phyloP scores from a whole-genome alignment of 2,797 vertebrate genomes.

The Potorous gilbertii region DNA sequence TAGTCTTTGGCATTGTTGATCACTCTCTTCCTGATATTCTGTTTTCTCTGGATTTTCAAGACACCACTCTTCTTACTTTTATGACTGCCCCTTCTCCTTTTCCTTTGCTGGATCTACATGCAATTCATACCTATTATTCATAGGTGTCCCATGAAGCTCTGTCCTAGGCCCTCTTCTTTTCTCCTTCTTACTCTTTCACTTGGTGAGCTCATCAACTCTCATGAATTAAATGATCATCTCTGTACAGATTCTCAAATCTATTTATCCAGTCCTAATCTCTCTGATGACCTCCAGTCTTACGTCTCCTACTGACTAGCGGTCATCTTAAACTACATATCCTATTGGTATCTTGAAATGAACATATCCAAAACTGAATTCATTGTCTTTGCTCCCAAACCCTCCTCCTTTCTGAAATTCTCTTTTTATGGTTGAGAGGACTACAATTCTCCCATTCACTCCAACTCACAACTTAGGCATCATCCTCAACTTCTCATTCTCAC shows the following conservation, averaged over 20 bases:
- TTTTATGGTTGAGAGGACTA: neutral
- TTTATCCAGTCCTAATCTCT: neutral
- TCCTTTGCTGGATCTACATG: neutral
- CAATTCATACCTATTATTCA: neutral
- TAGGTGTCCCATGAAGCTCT: neutral
- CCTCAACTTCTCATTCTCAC: neutral
- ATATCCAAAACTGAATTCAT: neutral
- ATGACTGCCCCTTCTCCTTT: neutral
- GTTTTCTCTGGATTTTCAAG: neutral
- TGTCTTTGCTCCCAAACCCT: neutral
- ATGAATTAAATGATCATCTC: neutral
- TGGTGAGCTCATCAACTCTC: neutral
- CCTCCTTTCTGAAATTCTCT: neutral
- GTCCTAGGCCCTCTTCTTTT: neutral
- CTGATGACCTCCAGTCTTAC: neutral
- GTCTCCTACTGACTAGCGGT: neutral
- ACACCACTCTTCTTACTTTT: neutral
- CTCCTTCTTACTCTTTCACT: neutral
- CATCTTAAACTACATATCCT: neutral
- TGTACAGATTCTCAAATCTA: neutral
- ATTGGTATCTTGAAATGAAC: neutral
- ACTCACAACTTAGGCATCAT: neutral
- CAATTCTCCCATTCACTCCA: neutral
- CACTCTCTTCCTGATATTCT: neutral
- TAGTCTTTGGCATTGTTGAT: neutral